Evolutionary conservation across 2,888 invertebrate species (phyloP), one percentile per base, ranked within the genome.

Genomic region (Lithophane socia): DNA sequence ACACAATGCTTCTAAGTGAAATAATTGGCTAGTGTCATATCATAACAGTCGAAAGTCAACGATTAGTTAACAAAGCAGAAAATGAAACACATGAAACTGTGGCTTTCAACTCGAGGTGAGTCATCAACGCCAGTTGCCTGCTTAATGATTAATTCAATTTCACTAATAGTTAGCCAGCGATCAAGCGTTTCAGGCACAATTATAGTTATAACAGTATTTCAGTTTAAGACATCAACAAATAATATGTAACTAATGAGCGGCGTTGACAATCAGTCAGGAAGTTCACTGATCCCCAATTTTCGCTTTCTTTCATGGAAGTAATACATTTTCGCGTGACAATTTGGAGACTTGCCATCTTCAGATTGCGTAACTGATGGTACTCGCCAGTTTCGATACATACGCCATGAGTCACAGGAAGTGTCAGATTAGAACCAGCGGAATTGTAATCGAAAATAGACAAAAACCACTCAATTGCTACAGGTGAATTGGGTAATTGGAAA

Each of bases 401-500:
- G 63, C 80, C 82, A 85, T 90, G 91, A 89, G 87, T 93, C 92
- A 93, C 88, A 93, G 92, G 92, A 94, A 93, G 90, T 86, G 83
- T 88, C 87, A 87, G 90, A 89, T 92, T 89, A 90, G 87, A 89
- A 86, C 82, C 83, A 85, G 81, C 83, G 82, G 86, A 84, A 82
- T 89, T 86, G 86, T 88, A 90, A 88, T 88, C 85, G 52, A 88
- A 91, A 91, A 90, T 86, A 89, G 87, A 87, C 88, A 91, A 93
- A 94, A 94, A 93, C 89, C 86, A 87, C 74, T 84, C 85, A 90
- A 90, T 91, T 89, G 89, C 89, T 89, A 91, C 90, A 92, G 88
- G 84, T 91, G 91, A 93, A 93, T 94, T 94, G 92, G 90, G 92
- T 91, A 94, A 94, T 94, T 94, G 92, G 84, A 92, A 92, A 93